Evolutionary conservation across 2,113 vertebrate species (phyloP).

Genomic region (Halichoeres trimaculatus): DNA sequence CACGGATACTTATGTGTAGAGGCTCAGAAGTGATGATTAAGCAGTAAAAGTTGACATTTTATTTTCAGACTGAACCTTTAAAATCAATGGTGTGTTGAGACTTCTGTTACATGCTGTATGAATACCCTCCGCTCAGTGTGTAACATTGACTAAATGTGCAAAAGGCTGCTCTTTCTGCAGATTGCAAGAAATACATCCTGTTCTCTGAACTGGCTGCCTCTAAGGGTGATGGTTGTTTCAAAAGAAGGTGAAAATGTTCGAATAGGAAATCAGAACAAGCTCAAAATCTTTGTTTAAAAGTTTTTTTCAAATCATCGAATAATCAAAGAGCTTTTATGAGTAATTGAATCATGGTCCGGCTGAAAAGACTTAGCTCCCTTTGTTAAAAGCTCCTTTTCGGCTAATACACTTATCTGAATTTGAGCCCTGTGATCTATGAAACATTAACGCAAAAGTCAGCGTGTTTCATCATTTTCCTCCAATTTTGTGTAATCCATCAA

Average conservation of each 20-base stretch:
- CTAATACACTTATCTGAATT: constrained; percentile 25
- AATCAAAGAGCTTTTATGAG: constrained; percentile 1
- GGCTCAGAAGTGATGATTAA: no score
- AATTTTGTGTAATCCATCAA: constrained; percentile 51
- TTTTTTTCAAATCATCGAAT: constrained; percentile 9
- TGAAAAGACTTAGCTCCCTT: not conserved
- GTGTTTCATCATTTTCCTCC: constrained; percentile 38
- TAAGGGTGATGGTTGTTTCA: not conserved
- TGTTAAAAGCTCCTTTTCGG: constrained; percentile 2
- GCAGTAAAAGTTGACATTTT: no score
- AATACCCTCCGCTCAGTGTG: constrained; percentile 11
- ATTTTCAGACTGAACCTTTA: no score
- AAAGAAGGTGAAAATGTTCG: not conserved
- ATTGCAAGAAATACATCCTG: not conserved
- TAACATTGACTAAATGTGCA: not conserved
- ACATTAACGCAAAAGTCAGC: constrained; percentile 10
- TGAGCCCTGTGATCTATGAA: constrained; percentile 29
- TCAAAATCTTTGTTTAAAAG: constrained; percentile 16
- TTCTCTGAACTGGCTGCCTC: constrained; percentile 26
- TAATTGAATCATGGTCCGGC: not conserved
- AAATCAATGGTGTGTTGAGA: not conserved
- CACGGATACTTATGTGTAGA: no score
- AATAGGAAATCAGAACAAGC: not conserved
- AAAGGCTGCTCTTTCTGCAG: constrained; percentile 15
- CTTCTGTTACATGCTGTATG: constrained; percentile 3